phyloP scores from a whole-genome alignment of 2,888 invertebrate genomes.

The Pachycephus smyrnensis region DNA sequence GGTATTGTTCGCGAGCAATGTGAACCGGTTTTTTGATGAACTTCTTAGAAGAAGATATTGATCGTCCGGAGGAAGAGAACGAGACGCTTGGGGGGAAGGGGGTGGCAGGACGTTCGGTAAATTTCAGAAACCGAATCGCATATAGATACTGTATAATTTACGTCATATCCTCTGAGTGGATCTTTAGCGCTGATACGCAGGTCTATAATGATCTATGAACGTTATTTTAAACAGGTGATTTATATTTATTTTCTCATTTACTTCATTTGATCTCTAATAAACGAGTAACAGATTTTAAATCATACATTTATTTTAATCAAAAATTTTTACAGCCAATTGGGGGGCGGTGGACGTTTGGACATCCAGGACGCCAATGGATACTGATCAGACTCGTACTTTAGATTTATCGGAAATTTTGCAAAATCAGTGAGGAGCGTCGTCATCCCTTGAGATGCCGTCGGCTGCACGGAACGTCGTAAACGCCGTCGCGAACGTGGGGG shows the following conservation, averaged over 20 bases:
- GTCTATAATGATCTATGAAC: no score
- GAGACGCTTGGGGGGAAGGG: neutral
- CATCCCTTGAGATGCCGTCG: neutral
- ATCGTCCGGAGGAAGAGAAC: neutral
- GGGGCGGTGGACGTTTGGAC: neutral
- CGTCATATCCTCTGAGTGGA: neutral
- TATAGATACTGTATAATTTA: neutral
- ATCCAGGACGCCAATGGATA: neutral
- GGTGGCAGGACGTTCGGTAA: neutral
- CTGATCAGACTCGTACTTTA: conserved; percentile 18
- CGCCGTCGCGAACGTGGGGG: conserved; percentile 42
- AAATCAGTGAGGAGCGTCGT: conserved; percentile 30
- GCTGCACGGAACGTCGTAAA: conserved; percentile 4
- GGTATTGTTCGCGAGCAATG: neutral
- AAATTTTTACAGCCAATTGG: neutral
- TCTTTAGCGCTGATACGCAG: neutral
- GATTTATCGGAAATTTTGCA: conserved; percentile 46
- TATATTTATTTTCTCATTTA: neutral
- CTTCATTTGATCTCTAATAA: neutral
- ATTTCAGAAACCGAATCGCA: neutral
- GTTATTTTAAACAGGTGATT: neutral
- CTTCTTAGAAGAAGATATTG: neutral
- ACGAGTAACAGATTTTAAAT: neutral
- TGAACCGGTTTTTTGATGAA: neutral
- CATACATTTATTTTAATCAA: neutral